Conservation (phyloP, 2,797 vertebrate genomes). For the Apogon hyalosoma region DNA sequence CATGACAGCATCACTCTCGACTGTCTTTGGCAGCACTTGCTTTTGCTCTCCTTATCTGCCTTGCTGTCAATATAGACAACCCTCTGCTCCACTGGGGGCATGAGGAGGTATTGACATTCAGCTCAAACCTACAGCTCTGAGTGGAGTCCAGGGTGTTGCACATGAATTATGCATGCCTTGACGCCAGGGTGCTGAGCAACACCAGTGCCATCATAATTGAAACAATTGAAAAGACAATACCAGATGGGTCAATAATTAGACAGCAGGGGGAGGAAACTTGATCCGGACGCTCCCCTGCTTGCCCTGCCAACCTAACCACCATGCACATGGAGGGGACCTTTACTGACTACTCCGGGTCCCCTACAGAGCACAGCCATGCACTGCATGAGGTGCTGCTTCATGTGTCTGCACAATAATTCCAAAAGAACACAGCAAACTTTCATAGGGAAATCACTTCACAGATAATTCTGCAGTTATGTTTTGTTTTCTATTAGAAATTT, state of each 20-base stretch:
- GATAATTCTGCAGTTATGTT: slow-evolving; percentile 5
- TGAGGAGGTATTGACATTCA: slow-evolving; percentile 85
- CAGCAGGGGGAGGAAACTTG: slow-evolving; percentile 81
- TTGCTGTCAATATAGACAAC: slow-evolving; percentile 80
- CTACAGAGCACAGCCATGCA: slow-evolving; percentile 49
- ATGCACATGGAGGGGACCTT: slow-evolving; percentile 70
- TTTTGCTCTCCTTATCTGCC: slow-evolving; percentile 71
- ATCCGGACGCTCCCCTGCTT: slow-evolving; percentile 78
- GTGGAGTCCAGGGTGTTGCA: slow-evolving; percentile 81
- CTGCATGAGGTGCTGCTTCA: slow-evolving; percentile 30
- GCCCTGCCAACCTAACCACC: slow-evolving; percentile 65
- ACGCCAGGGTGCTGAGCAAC: slow-evolving; percentile 84
- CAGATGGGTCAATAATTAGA: slow-evolving; percentile 88
- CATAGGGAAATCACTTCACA: slow-evolving; percentile 18
- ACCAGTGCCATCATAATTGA: slow-evolving; percentile 88
- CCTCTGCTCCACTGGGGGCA: slow-evolving; percentile 73
- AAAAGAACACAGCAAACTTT: slow-evolving; percentile 24
- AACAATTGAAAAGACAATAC: slow-evolving; percentile 89
- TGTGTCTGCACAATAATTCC: slow-evolving; percentile 19
- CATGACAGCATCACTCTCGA: slow-evolving; percentile 68
- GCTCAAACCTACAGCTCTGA: slow-evolving; percentile 83
- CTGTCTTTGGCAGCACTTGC: slow-evolving; percentile 73
- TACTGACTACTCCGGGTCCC: slow-evolving; percentile 56
- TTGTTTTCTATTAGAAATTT: slow-evolving; percentile 32
- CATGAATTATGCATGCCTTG: slow-evolving; percentile 87